Conservation (phyloP, 2,888 invertebrate genomes). For the Caenorhabditis zanzibari region DNA sequence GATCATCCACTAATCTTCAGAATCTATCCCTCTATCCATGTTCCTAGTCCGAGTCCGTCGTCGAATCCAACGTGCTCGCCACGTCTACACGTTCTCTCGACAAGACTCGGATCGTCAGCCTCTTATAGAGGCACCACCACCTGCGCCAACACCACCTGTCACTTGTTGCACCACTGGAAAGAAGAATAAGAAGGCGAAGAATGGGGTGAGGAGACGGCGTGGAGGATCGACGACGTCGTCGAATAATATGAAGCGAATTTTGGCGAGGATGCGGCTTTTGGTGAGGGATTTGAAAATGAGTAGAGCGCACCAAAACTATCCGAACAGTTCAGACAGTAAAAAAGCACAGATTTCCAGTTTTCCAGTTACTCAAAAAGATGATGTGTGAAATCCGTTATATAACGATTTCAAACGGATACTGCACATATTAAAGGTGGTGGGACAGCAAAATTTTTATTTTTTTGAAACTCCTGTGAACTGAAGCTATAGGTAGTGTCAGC, state of each 20-base stretch:
- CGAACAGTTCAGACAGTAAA: too few relatives aligned
- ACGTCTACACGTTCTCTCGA: conserved; percentile 32
- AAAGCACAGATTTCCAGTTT: too few relatives aligned
- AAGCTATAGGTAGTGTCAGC: too few relatives aligned
- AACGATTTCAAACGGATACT: too few relatives aligned
- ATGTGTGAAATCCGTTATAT: too few relatives aligned
- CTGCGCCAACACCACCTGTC: not conserved
- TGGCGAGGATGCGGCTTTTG: conserved; percentile 43
- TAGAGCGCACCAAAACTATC: too few relatives aligned
- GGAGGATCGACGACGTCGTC: conserved; percentile 1
- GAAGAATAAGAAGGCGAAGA: conserved; percentile 1
- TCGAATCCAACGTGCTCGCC: conserved; percentile 41
- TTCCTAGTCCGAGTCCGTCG: conserved; percentile 52
- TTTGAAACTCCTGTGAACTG: too few relatives aligned
- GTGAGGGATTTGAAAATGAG: conserved; percentile 4
- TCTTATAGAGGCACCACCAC: conserved; percentile 51
- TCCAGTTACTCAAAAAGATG: too few relatives aligned
- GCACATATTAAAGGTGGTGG: too few relatives aligned
- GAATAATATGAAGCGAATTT: conserved; percentile 25
- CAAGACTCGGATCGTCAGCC: conserved; percentile 57
- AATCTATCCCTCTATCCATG: conserved; percentile 21
- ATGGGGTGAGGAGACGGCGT: conserved; percentile 9
- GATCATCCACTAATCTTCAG: conserved; percentile 4
- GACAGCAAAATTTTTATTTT: too few relatives aligned
- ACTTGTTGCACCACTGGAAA: not conserved